These are phyloP conservation scores for Actinopyga echinites DNA, from an alignment of 53 echinoderm and acorn worm genomes.

Conservation along the genomic window DNA sequence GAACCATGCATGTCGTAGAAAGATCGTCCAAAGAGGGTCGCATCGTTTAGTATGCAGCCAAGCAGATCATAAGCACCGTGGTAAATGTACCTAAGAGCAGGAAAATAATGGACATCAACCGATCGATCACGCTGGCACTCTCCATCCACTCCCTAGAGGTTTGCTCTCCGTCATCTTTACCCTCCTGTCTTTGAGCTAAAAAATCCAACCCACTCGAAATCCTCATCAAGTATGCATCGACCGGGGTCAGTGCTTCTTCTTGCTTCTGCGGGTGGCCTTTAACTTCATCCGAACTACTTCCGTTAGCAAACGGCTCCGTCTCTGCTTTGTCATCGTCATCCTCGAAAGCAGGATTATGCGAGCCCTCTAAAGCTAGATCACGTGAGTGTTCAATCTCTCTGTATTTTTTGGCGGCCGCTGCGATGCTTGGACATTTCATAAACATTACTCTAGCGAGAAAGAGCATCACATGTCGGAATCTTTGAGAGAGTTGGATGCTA, in stretches of 20 bases:
- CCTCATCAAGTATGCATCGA: conserved; percentile 73
- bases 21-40: too few relatives aligned
- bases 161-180: conserved; percentile 62
- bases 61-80: not conserved
- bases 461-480: conserved; percentile 66
- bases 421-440: conserved; percentile 4
- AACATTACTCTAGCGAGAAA: not conserved
- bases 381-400: not conserved
- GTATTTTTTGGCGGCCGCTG: conserved; percentile 12
- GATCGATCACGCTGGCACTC: conserved; percentile 76
- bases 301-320: not conserved
- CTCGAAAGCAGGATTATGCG: conserved; percentile 82
- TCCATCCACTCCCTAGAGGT: conserved; percentile 82
- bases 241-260: conserved; percentile 9
- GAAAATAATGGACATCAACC: conserved; percentile 69
- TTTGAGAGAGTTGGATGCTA: conserved; percentile 72
- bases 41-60: not conserved
- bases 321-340: conserved; percentile 67
- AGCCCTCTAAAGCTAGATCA: conserved; percentile 47
- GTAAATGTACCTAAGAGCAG: conserved; percentile 3
- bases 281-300: not conserved
- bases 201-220: conserved; percentile 63
- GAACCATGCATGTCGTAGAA: too few relatives aligned
- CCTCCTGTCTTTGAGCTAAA: conserved; percentile 56
- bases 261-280: not conserved